Percentiles rank a stretch among this genome's conserved stretches.
phyloP scores from a whole-genome alignment of 2,113 vertebrate genomes.

The Clarias macrocephalus region DNA sequence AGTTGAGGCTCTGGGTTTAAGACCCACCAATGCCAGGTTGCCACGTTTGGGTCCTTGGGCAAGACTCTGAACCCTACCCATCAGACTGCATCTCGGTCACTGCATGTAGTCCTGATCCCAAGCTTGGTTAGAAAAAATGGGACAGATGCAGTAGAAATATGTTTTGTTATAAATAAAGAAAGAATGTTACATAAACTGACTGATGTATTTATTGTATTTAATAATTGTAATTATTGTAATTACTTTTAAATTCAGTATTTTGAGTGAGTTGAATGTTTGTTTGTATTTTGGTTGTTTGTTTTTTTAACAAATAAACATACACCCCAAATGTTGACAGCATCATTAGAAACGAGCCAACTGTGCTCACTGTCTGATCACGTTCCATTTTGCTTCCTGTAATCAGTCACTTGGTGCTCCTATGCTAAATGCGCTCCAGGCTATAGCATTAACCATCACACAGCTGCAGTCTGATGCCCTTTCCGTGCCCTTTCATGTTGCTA shows the following conservation, averaged over 20 bases:
- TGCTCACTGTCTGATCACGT: slow-evolving; percentile 16
- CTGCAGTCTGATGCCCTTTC: slow-evolving; percentile 24
- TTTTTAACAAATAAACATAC: neutral
- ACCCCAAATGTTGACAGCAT: neutral
- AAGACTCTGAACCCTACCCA: too few relatives aligned
- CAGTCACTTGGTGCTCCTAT: neutral
- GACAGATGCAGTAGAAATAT: too few relatives aligned
- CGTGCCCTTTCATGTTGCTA: slow-evolving; percentile 25
- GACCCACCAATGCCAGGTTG: too few relatives aligned
- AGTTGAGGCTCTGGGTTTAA: too few relatives aligned
- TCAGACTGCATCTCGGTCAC: too few relatives aligned
- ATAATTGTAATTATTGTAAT: too few relatives aligned
- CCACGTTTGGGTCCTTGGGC: too few relatives aligned
- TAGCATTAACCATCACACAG: slow-evolving; percentile 36
- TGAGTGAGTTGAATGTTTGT: neutral
- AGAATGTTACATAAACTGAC: neutral
- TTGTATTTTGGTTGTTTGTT: too few relatives aligned
- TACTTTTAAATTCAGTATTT: neutral
- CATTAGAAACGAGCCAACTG: neutral
- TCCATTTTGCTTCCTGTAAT: neutral
- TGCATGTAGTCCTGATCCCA: too few relatives aligned
- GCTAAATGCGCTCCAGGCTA: slow-evolving; percentile 30
- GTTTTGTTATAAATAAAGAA: neutral
- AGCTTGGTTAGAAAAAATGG: too few relatives aligned
- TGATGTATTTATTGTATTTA: too few relatives aligned